phyloP scores from a whole-genome alignment of 1,140 invertebrate genomes.

The Campoletis sonorensis region DNA sequence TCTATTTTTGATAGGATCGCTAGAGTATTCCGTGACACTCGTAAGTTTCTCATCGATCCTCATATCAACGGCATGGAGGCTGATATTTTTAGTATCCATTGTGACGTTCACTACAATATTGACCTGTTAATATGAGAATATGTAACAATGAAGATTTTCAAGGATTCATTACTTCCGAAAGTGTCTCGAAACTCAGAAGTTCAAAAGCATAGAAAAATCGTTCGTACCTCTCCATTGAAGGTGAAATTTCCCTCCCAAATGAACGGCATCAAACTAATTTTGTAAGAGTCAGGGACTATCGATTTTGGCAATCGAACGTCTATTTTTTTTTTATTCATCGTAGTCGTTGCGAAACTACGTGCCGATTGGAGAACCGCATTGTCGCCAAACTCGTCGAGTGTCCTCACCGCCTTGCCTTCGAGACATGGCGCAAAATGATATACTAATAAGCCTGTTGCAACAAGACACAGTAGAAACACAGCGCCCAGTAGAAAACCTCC shows the following conservation, averaged over 20 bases:
- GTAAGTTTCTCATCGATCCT: conserved; percentile 79
- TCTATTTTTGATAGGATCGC: conserved; percentile 65
- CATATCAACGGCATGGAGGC: conserved; percentile 85
- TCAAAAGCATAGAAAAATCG: not conserved
- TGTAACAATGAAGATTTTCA: too few relatives aligned
- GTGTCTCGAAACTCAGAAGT: not conserved
- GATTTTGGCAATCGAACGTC: conserved; percentile 83
- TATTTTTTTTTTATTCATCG: conserved; percentile 68
- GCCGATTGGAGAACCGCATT: conserved; percentile 68
- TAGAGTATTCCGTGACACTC: conserved; percentile 67
- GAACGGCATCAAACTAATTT: conserved; percentile 83
- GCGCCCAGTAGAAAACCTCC: conserved; percentile 74
- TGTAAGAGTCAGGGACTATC: conserved; percentile 82
- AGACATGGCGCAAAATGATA: conserved; percentile 83
- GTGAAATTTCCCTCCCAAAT: conserved; percentile 86
- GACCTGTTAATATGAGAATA: conserved; percentile 54
- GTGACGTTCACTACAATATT: conserved; percentile 82
- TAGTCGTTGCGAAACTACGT: conserved; percentile 68
- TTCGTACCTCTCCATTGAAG: conserved; percentile 82
- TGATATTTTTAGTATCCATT: conserved; percentile 83
- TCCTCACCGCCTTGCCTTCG: conserved; percentile 62
- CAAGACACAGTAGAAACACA: conserved; percentile 76
- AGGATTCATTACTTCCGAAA: too few relatives aligned
- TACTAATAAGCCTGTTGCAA: conserved; percentile 81
- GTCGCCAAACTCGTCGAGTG: conserved; percentile 60